Evolutionary conservation across 1,140 invertebrate species (phyloP), one percentile per base, ranked within the genome.

Genomic region (Lycorma delicatula): DNA sequence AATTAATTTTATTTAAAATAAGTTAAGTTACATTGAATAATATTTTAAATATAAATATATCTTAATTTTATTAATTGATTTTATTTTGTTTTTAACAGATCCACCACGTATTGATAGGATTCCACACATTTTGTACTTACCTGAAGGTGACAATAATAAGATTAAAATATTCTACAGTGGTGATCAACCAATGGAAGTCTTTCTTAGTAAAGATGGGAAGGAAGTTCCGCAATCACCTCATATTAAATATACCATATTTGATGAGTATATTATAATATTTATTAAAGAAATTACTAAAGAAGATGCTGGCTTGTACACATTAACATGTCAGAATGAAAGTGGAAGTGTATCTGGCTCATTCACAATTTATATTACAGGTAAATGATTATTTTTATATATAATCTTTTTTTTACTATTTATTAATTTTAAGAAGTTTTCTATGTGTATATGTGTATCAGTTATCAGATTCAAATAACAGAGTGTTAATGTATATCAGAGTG

Each of bases 241-340:
- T 20, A 80, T 98, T 62, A 97, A 96, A 70, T 93, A 86, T 70
- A 94, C 89, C 0, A 80, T 95, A 2, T 97, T 98, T 74, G 95
- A 98, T 74, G 95, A 97, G 60, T 97, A 96, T 68, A 82, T 94
- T 18, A 91, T 95, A 23, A 86, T 98, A 49, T 93, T 92, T 65
- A 89, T 95, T 60, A 89, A 87, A 66, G 91, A 93, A 64, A 86
- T 94, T 52, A 78, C 77, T 13, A 90, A 91, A 66, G 80, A 82
- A 60, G 91, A 95, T 71, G 89, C 83, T 65, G 92, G 91, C 58
- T 75, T 75, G 67, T 95, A 97, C 72, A 89, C 86, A 63, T 68
- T 98, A 18, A 87, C 85, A 7, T 83, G 97, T 16, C 86, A 85
- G 66, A 99, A 99, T 76, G 87, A 91, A 62, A 94, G 91, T 60